Percentiles rank a stretch among this genome's conserved stretches.
These are phyloP conservation scores for Epinotia nisella DNA, from an alignment of 2,888 invertebrate genomes.

Conservation along the genomic window DNA sequence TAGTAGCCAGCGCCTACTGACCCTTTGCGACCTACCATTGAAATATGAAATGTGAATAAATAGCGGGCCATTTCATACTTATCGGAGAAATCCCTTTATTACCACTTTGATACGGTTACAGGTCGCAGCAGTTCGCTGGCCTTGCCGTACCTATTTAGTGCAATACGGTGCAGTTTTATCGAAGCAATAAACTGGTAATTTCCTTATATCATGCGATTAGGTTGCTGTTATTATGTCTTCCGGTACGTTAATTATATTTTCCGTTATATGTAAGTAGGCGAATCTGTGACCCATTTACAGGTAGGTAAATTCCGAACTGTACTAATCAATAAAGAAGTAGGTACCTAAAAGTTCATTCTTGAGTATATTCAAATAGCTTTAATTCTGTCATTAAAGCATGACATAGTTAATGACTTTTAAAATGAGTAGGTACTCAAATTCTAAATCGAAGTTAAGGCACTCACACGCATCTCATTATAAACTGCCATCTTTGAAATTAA, in stretches of 20 bases:
- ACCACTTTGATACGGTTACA: conserved; percentile 19
- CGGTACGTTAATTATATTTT: conserved; percentile 20
- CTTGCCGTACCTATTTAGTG: conserved; percentile 14
- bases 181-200: conserved; percentile 13
- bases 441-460: conserved; percentile 36
- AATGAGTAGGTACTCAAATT: background rate
- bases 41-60: conserved; percentile 28
- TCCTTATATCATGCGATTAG: conserved; percentile 15
- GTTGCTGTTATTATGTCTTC: conserved; percentile 2
- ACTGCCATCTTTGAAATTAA: conserved; percentile 39
- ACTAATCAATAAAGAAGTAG: background rate
- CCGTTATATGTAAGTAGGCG: conserved; percentile 17
- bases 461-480: conserved; percentile 27
- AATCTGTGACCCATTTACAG: conserved; percentile 1
- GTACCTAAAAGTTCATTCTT: background rate
- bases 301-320: background rate
- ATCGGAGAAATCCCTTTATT: conserved; percentile 30
- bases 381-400: background rate
- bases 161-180: conserved; percentile 9
- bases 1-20: conserved; percentile 2
- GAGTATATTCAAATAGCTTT: background rate
- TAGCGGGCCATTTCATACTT: conserved; percentile 3
- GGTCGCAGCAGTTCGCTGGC: conserved; percentile 20
- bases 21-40: conserved; percentile 29
- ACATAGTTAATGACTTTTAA: background rate